phyloP scores from a whole-genome alignment of 2,888 invertebrate species.

The Silvanus unidentatus region DNA sequence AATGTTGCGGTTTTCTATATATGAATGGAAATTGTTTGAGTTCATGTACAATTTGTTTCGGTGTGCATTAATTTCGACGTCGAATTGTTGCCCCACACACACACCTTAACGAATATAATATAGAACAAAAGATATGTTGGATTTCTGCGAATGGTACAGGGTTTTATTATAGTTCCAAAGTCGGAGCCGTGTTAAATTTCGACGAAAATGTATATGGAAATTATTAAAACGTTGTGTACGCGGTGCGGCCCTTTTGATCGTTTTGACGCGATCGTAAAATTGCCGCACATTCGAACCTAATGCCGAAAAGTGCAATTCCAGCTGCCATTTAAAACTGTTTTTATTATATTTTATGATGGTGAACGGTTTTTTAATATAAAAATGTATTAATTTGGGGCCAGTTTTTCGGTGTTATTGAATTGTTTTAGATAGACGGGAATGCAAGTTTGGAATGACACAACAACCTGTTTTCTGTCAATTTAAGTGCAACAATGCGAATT shows the following conservation, averaged over 20 bases:
- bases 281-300: not conserved
- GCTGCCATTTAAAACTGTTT: not conserved
- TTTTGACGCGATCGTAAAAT: not conserved
- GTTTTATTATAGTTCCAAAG: not conserved
- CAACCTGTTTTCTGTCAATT: too few species aligned
- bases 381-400: not conserved
- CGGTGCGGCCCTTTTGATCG: conserved; percentile 1
- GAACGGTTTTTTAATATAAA: not conserved
- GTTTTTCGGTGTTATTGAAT: too few species aligned
- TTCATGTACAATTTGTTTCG: too few species aligned
- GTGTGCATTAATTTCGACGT: too few species aligned
- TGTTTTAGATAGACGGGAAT: too few species aligned
- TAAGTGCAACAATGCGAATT: too few species aligned
- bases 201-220: conserved; percentile 1
- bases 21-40: too few species aligned
- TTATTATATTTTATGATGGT: not conserved
- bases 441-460: too few species aligned
- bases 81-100: too few species aligned
- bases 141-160: conserved; percentile 1
- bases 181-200: not conserved
- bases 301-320: not conserved
- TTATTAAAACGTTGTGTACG: not conserved
- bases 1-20: too few species aligned
- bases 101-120: too few species aligned
- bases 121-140: not conserved